A percentile compares a stretch with the other conserved stretches of the same genome.
Conservation (phyloP, 2,888 invertebrate species). For the Tachina lurida region DNA sequence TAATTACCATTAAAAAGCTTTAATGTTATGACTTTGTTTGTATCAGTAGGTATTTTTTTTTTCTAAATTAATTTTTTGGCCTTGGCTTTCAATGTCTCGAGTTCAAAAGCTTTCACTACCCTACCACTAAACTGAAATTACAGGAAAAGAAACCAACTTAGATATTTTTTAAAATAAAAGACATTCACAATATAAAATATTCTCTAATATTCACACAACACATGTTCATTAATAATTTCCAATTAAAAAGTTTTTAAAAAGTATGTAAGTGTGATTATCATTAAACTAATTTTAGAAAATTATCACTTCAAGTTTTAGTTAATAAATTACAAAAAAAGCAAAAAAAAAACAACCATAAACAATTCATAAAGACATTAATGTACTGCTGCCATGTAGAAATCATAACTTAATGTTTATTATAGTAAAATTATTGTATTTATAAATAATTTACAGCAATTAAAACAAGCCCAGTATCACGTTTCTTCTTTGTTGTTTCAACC, state of each 20-base stretch:
- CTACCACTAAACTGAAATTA: too few relatives aligned
- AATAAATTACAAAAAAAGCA: conserved; percentile 9
- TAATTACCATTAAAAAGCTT: too few relatives aligned
- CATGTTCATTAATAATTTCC: too few relatives aligned
- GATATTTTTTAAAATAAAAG: too few relatives aligned
- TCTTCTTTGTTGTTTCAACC: conserved; percentile 31
- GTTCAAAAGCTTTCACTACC: too few relatives aligned
- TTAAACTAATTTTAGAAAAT: not conserved
- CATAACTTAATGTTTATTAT: conserved; percentile 31
- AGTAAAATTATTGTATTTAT: conserved; percentile 35
- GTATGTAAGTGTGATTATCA: not conserved
- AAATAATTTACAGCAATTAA: conserved; percentile 65
- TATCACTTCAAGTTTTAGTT: conserved; percentile 13
- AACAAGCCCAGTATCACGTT: conserved; percentile 67
- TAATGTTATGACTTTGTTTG: too few relatives aligned
- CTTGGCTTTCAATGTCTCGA: too few relatives aligned
- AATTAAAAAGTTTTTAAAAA: not conserved
- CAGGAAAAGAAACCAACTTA: too few relatives aligned
- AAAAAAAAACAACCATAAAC: not conserved
- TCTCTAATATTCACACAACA: too few relatives aligned
- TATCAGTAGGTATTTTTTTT: too few relatives aligned
- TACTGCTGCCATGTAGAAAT: conserved; percentile 27
- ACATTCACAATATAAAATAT: too few relatives aligned
- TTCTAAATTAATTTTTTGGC: too few relatives aligned
- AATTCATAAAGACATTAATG: conserved; percentile 45